A percentile compares a stretch with the other conserved stretches of the same genome.
phyloP scores from a whole-genome alignment of 1,140 invertebrate genomes.

The Solenopsis fugax region DNA sequence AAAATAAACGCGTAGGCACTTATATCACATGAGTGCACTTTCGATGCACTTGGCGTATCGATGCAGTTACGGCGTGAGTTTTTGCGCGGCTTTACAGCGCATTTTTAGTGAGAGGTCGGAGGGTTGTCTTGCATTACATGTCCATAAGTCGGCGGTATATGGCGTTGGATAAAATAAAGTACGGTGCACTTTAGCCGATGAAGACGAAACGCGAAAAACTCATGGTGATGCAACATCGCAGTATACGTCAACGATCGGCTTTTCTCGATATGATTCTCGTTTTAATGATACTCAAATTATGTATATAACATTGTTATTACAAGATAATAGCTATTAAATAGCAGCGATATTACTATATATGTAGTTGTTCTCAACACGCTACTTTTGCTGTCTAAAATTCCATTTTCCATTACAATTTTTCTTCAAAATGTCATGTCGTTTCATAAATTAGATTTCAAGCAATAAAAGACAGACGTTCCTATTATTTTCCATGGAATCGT shows the following conservation, averaged over 20 bases:
- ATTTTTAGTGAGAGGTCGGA: slow-evolving; percentile 51
- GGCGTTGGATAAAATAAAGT: slow-evolving; percentile 56
- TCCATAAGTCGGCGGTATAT: slow-evolving; percentile 58
- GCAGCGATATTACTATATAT: background rate
- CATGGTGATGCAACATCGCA: slow-evolving; percentile 26
- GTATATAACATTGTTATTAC: background rate
- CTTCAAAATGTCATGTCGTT: slow-evolving; percentile 7
- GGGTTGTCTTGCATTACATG: slow-evolving; percentile 60
- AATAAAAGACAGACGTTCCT: slow-evolving; percentile 25
- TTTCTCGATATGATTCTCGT: slow-evolving; percentile 18
- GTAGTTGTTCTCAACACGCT: background rate
- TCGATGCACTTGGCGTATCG: slow-evolving; percentile 58
- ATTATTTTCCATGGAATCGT: slow-evolving; percentile 18
- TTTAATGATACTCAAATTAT: slow-evolving; percentile 32
- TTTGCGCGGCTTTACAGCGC: slow-evolving; percentile 51
- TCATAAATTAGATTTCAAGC: slow-evolving; percentile 22
- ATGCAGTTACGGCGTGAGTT: slow-evolving; percentile 45
- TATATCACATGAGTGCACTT: slow-evolving; percentile 58
- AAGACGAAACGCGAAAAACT: slow-evolving; percentile 52
- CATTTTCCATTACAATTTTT: slow-evolving; percentile 23
- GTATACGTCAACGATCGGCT: slow-evolving; percentile 11
- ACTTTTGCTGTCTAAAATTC: background rate
- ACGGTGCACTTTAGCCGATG: slow-evolving; percentile 62
- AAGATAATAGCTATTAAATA: background rate
- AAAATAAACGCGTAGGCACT: slow-evolving; percentile 52